Evolutionary conservation across 2,113 vertebrate genomes (phyloP).

Genomic region (Pluvialis apricaria): DNA sequence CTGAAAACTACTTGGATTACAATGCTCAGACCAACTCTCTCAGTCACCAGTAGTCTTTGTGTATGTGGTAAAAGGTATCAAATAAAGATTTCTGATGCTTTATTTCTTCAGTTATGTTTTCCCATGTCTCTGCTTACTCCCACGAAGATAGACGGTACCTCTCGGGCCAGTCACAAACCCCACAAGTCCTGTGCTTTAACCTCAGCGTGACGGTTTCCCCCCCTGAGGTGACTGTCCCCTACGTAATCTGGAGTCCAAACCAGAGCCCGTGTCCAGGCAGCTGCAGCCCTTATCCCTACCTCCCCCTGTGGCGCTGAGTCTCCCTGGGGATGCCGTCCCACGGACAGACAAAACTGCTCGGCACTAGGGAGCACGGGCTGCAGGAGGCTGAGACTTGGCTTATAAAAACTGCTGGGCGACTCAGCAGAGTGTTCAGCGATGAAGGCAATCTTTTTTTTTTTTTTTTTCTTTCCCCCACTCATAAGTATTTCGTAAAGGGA

Average conservation of each 20-base stretch:
- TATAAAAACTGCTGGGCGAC: not conserved
- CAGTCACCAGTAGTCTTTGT: not conserved
- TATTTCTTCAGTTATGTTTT: not conserved
- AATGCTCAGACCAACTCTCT: not conserved
- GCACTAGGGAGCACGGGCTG: rapidly evolving
- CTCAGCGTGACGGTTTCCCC: rapidly evolving
- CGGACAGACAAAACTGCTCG: not conserved
- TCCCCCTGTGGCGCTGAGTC: rapidly evolving
- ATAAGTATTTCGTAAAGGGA: not conserved
- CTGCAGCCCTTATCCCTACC: not conserved
- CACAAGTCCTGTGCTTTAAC: not conserved
- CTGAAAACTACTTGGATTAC: not conserved
- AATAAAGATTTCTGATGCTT: not conserved
- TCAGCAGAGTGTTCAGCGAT: not conserved
- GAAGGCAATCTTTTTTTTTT: not conserved
- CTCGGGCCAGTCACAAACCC: not conserved
- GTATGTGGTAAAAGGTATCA: not conserved
- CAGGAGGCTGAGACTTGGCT: not conserved
- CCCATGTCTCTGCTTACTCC: not conserved
- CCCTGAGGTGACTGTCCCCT: not conserved
- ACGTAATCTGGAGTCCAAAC: not conserved
- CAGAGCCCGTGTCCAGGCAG: not conserved
- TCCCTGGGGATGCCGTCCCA: not conserved
- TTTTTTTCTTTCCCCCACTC: not conserved
- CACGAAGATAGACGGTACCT: not conserved